phyloP scores from a whole-genome alignment of 2,888 invertebrate genomes.

The Scrobipalpa atriplicella region DNA sequence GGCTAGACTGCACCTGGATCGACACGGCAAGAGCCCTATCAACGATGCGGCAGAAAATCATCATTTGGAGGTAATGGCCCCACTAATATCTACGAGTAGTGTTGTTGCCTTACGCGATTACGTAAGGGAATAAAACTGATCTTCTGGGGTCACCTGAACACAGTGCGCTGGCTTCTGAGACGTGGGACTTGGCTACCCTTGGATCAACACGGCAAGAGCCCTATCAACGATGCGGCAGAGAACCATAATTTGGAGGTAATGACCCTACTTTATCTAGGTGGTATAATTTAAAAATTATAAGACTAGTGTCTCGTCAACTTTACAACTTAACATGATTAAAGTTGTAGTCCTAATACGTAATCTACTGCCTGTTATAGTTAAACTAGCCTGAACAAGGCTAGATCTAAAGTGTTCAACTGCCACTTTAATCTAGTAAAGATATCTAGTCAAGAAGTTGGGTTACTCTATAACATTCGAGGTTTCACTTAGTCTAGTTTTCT shows the following conservation, averaged over 20 bases:
- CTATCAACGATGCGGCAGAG: conserved; percentile 96
- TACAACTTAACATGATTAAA: too few species aligned
- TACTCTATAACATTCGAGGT: background rate
- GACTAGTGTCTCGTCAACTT: too few species aligned
- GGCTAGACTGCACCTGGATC: conserved; percentile 90
- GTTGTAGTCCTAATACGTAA: too few species aligned
- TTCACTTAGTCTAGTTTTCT: conserved; percentile 5
- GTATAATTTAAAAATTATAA: too few species aligned
- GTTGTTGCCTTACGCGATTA: too few species aligned
- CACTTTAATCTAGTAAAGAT: background rate
- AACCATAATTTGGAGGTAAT: conserved; percentile 93
- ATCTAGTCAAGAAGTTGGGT: background rate
- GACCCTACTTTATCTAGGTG: too few species aligned
- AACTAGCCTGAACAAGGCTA: background rate
- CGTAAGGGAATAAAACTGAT: too few species aligned
- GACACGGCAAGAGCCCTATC: conserved; percentile 94
- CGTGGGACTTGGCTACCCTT: conserved; percentile 91
- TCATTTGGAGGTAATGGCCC: conserved; percentile 90
- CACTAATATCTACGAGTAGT: too few species aligned
- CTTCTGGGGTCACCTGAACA: conserved; percentile 89
- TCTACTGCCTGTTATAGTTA: too few species aligned
- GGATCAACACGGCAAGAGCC: conserved; percentile 94
- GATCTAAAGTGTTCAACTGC: background rate
- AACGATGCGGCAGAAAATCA: conserved; percentile 96
- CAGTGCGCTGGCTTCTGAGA: conserved; percentile 91